A percentile compares a stretch with the other conserved stretches of the same genome.
These are phyloP conservation scores for Muscicapa comitata DNA, from an alignment of 2,797 vertebrate species.

Conservation along the genomic window DNA sequence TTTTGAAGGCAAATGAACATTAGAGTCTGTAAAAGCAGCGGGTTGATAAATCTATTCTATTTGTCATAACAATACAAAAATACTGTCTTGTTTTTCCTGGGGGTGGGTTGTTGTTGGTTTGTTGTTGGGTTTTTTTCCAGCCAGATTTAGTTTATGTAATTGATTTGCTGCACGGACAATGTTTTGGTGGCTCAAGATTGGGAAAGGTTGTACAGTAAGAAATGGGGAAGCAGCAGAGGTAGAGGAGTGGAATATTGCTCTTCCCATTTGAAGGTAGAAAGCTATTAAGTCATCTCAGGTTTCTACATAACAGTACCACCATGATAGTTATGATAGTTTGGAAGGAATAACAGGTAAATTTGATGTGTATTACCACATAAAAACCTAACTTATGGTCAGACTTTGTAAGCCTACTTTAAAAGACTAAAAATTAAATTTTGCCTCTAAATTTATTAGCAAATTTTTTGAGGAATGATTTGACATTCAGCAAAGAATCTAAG, in stretches of 20 bases:
- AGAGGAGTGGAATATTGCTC: neutral
- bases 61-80: neutral
- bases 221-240: neutral
- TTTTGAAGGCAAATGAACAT: neutral
- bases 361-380: neutral
- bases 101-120: rapidly evolving
- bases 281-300: neutral
- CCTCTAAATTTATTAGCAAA: neutral
- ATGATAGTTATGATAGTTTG: neutral
- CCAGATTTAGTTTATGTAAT: neutral
- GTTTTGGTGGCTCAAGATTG: neutral
- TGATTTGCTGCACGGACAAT: neutral
- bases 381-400: neutral
- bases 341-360: neutral
- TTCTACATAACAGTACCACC: neutral
- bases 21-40: neutral
- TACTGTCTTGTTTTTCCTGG: neutral
- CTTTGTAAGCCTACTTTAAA: neutral
- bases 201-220: neutral
- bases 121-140: neutral
- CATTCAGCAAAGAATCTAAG: neutral
- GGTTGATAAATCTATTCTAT: neutral
- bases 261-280: neutral
- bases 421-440: neutral
- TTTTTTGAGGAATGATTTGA: neutral